phyloP scores from a whole-genome alignment of 2,888 invertebrate genomes.

The Colostygia pectinataria region DNA sequence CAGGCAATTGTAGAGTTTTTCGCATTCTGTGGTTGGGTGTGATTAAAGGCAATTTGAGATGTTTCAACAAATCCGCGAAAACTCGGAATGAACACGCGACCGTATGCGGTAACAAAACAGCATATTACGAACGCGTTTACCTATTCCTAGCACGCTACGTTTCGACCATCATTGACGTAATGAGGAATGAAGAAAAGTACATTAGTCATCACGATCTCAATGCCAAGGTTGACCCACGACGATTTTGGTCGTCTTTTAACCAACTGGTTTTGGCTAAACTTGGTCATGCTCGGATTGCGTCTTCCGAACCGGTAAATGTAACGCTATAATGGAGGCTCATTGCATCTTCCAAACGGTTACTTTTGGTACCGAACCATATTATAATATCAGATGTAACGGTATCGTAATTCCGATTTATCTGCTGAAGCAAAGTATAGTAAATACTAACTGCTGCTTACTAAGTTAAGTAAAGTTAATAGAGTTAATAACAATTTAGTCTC shows the following conservation, averaged over 20 bases:
- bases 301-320: constrained; percentile 36
- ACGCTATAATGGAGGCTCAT: constrained; percentile 28
- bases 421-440: no score
- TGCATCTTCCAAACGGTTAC: constrained; percentile 26
- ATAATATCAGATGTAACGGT: constrained; percentile 23
- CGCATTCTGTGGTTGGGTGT: constrained; percentile 9
- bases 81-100: constrained; percentile 36
- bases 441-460: no score
- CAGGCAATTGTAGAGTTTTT: background rate
- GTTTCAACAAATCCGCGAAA: constrained; percentile 19
- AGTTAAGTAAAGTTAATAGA: no score
- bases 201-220: constrained; percentile 69
- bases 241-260: constrained; percentile 49
- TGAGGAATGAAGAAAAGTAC: constrained; percentile 37
- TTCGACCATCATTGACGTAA: constrained; percentile 42
- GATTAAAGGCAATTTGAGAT: constrained; percentile 13
- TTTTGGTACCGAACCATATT: constrained; percentile 20
- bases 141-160: constrained; percentile 45
- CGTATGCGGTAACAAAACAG: constrained; percentile 32
- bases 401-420: constrained; percentile 14
- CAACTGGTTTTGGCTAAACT: constrained; percentile 61
- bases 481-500: no score
- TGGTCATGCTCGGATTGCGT: constrained; percentile 45
- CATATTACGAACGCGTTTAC: constrained; percentile 38
- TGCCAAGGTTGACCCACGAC: constrained; percentile 68